A percentile compares a stretch with the other conserved stretches of the same genome.
Evolutionary conservation across 2,797 vertebrate genomes (phyloP).

Genomic region (Gymnocypris eckloni): DNA sequence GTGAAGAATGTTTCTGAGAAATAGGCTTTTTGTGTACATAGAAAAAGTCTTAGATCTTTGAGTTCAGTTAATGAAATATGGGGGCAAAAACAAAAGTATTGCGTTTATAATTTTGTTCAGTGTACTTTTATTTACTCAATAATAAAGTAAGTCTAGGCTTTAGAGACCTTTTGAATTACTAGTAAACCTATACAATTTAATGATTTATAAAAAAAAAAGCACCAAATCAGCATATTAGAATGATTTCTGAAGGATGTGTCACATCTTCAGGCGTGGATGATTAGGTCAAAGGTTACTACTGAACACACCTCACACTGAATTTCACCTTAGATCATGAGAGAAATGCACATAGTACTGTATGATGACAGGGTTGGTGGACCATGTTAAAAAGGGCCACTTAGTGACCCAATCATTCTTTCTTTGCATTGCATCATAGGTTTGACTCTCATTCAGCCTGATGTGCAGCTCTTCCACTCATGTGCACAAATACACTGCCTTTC

Average conservation of each 20-base stretch:
- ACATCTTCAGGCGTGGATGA: not conserved
- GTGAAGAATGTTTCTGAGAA: no score
- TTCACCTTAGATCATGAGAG: not conserved
- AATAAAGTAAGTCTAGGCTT: not conserved
- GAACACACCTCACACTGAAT: not conserved
- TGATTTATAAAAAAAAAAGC: not conserved
- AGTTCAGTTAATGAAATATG: no score
- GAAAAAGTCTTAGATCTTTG: no score
- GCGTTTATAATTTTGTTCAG: no score
- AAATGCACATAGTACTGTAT: not conserved
- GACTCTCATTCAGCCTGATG: slow-evolving; percentile 33
- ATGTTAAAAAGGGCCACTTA: not conserved
- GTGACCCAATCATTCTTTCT: slow-evolving; percentile 22
- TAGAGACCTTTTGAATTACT: not conserved
- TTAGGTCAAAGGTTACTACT: not conserved
- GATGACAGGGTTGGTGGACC: not conserved
- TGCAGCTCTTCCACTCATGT: slow-evolving; percentile 2
- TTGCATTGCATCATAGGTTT: slow-evolving; percentile 48
- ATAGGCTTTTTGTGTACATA: no score
- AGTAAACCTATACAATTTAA: not conserved
- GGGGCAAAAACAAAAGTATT: no score
- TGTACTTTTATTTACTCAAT: no score
- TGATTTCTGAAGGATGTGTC: not conserved
- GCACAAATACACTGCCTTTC: not conserved
- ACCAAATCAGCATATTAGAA: not conserved